Percentiles rank a stretch among this genome's conserved stretches.
These are phyloP conservation scores for Onthophagus sagittarius DNA, from an alignment of 2,888 invertebrate genomes.

Conservation along the genomic window DNA sequence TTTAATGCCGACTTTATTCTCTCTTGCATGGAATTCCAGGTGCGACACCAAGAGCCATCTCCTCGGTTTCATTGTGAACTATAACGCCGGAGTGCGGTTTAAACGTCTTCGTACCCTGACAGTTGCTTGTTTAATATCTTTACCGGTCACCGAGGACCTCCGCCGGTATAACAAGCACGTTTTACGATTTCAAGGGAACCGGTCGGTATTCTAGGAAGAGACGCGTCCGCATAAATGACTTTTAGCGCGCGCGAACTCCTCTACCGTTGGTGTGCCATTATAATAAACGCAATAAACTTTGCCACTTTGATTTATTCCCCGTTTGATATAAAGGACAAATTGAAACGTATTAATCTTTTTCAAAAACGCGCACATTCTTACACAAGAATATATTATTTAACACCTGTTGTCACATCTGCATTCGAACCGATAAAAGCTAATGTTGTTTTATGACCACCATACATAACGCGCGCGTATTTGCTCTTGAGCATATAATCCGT, in stretches of 20 bases:
- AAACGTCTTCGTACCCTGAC: background rate
- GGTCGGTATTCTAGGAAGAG: conserved; percentile 8
- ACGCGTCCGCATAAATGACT: conserved; percentile 11
- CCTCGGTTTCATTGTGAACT: background rate
- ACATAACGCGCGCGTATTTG: background rate
- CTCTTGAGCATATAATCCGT: background rate
- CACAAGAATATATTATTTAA: background rate
- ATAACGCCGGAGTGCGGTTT: background rate
- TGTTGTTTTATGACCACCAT: background rate
- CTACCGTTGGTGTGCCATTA: conserved; percentile 7
- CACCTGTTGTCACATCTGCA: background rate
- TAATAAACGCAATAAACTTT: conserved; percentile 9
- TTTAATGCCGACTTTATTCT: background rate
- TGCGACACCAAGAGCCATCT: background rate
- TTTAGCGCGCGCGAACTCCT: background rate
- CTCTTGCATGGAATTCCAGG: background rate
- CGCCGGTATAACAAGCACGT: conserved; percentile 16
- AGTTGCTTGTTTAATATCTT: conserved; percentile 3
- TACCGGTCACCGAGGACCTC: conserved; percentile 1
- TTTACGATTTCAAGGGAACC: conserved; percentile 19
- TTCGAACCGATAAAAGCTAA: background rate
- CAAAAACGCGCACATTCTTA: background rate
- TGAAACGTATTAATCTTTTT: background rate
- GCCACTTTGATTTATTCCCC: background rate
- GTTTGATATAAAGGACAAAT: background rate